Base-by-base conservation (phyloP, 2,888 invertebrate genomes). In the Agrotis exclamationis region DNA sequence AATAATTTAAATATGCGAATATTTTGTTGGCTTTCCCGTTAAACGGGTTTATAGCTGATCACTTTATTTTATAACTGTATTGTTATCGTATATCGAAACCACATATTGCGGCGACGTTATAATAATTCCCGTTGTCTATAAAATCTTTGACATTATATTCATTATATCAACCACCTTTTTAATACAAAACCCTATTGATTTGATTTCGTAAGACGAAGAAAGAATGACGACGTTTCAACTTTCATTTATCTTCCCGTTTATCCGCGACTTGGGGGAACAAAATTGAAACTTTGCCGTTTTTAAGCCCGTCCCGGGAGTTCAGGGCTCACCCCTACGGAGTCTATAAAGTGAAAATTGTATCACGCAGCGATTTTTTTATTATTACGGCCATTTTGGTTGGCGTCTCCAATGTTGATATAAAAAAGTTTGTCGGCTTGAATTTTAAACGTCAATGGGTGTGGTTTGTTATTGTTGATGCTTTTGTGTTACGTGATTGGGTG, bases 271-370 rank as follows among this genome's bases (percentile, higher is more conserved):
- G 83, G 85, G 78, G 83, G 74, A 85, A 66, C 68, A 82, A 82
- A 85, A 85, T 86, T 82, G 85, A 85, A 86, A 85, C 77, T 84
- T 77, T 54, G 86, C 83, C 60, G 66, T 82, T 84, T 86, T 86
- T 80, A 80, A 86, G 80, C 85, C 74, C 74, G 74, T 73, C 74
- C 79, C 66, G 59, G 50, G 70, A 79, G 76, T 75, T 79, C 70
- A 74, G 58, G 53, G 79, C 73, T 79, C 81, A 80, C 78, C 74
- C 74, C 70, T 70, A 67, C 62, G 74, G 80, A 69, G 76, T 70
- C 68, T 70, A 68, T 77, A 80, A 76, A 79, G 71, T 85, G 80
- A 70, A 79, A 80, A 86, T 82, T 79, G 71, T 82, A 79, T 80
- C 70, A 75, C 86, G 58, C 74, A 77, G 84, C 84, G 70, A 79